Conservation (phyloP, 2,113 vertebrate genomes). For the Mirounga angustirostris region DNA sequence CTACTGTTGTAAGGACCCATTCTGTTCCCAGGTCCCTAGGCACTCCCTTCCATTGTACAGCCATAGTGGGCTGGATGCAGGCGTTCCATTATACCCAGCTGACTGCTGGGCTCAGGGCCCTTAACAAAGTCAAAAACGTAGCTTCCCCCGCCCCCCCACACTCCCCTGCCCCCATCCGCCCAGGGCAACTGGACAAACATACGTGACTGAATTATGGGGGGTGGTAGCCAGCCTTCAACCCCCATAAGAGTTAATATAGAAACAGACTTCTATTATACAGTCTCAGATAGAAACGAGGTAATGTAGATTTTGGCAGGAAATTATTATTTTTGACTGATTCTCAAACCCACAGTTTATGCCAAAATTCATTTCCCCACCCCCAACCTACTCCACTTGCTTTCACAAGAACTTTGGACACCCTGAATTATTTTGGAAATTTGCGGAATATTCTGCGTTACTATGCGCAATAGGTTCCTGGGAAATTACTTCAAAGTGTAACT, state of each 20-base stretch:
- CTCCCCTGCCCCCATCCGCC: too few species aligned
- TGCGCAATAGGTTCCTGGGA: slow-evolving; percentile 41
- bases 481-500: slow-evolving; percentile 39
- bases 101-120: not conserved
- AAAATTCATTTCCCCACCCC: slow-evolving; percentile 53
- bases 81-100: not conserved
- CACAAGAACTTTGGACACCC: slow-evolving; percentile 20
- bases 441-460: slow-evolving; percentile 10
- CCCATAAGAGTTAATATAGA: not conserved
- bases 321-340: slow-evolving; percentile 57
- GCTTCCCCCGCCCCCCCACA: not conserved
- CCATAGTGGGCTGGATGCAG: not conserved
- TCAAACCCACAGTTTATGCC: slow-evolving; percentile 55
- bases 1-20: not conserved
- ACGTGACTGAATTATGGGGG: not conserved
- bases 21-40: not conserved
- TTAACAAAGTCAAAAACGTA: not conserved
- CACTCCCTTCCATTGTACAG: not conserved
- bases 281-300: slow-evolving; percentile 41
- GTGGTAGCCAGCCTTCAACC: not conserved
- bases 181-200: not conserved
- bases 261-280: slow-evolving; percentile 22
- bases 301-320: slow-evolving; percentile 48
- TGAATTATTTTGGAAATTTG: slow-evolving; percentile 64
- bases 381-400: slow-evolving; percentile 50